These are phyloP conservation scores for Drosophila albomicans DNA, from an alignment of 1,140 invertebrate genomes.

Conservation along the genomic window DNA sequence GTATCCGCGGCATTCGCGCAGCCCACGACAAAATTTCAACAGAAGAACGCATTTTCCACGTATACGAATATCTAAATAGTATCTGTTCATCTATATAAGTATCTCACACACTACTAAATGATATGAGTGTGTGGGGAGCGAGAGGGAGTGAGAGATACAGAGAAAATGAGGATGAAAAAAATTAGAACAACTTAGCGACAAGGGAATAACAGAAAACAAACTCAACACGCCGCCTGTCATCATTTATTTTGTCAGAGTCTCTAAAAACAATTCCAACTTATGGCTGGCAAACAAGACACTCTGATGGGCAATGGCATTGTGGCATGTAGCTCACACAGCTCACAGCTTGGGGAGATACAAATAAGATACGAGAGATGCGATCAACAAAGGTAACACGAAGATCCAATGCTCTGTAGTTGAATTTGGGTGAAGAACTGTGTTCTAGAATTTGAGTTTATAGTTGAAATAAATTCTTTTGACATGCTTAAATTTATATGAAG, in stretches of 20 bases:
- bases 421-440: background rate
- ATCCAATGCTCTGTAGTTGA: constrained; percentile 48
- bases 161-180: constrained; percentile 58
- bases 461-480: too few species aligned
- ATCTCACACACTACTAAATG: constrained; percentile 42
- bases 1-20: constrained; percentile 33
- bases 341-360: constrained; percentile 60
- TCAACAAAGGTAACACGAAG: constrained; percentile 43
- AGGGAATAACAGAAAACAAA: constrained; percentile 38
- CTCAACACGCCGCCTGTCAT: constrained; percentile 76
- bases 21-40: constrained; percentile 42
- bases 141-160: background rate
- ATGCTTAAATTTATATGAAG: too few species aligned
- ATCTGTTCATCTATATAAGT: constrained; percentile 38
- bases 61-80: constrained; percentile 18
- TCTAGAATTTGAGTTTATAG: too few species aligned
- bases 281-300: constrained; percentile 75
- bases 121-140: background rate
- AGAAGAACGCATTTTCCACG: constrained; percentile 33
- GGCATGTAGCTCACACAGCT: constrained; percentile 40
- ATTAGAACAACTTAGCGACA: constrained; percentile 79
- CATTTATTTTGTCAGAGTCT: constrained; percentile 80
- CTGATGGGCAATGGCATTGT: constrained; percentile 40
- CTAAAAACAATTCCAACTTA: constrained; percentile 81
- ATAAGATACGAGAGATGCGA: constrained; percentile 60